Percentiles rank a stretch among this genome's conserved stretches.
Conservation (phyloP, 2,797 vertebrate species). For the Tapirus indicus region DNA sequence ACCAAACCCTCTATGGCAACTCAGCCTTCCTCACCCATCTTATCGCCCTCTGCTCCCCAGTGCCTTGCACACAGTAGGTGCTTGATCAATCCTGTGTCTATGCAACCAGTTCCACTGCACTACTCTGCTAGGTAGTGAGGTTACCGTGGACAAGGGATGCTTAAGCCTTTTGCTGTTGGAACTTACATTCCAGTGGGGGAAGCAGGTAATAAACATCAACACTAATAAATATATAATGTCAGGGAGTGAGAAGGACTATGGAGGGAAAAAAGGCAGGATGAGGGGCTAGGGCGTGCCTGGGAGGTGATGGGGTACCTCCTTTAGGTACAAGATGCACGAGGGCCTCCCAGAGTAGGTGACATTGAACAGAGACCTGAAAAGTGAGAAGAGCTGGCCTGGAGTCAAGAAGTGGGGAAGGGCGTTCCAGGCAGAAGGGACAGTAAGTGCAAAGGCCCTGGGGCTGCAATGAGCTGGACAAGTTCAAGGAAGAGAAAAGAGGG, state of each 20-base stretch:
- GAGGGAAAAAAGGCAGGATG: not conserved
- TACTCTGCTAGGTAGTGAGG: not conserved
- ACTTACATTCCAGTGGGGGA: not conserved
- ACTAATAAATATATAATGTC: not conserved
- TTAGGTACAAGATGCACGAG: not conserved
- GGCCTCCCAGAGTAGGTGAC: not conserved
- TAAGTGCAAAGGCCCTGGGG: not conserved
- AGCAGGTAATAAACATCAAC: not conserved
- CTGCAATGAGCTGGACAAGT: not conserved
- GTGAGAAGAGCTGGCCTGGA: not conserved
- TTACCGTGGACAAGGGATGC: not conserved
- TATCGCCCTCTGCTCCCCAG: not conserved
- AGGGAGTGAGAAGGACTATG: not conserved
- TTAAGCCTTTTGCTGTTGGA: not conserved
- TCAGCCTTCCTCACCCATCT: not conserved
- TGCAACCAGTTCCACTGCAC: not conserved
- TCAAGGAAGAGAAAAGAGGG: not conserved
- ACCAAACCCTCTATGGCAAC: not conserved
- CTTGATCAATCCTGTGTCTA: not conserved
- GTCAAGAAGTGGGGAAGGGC: not conserved
- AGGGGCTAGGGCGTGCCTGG: not conserved
- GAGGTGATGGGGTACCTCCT: not conserved
- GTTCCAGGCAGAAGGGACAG: not conserved
- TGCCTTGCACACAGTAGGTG: not conserved
- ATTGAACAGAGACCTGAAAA: not conserved